phyloP scores from a whole-genome alignment of 1,140 invertebrate genomes.

The Neotoxoptera formosana region DNA sequence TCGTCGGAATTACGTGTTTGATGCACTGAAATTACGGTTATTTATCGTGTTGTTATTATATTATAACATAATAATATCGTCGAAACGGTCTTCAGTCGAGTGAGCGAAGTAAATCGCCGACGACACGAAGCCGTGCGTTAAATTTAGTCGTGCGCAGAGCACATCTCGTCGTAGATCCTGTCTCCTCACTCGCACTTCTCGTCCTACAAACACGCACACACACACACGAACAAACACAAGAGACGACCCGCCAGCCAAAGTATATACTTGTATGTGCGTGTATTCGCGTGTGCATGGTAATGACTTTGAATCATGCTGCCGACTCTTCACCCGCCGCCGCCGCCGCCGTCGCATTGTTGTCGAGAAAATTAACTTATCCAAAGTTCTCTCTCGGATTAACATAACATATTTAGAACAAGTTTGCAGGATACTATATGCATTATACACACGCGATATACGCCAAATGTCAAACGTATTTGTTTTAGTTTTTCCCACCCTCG shows the following conservation, averaged over 20 bases:
- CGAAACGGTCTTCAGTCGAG: not conserved
- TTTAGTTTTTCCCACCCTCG: not conserved
- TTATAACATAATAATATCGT: not conserved
- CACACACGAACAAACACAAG: no score
- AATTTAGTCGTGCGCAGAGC: not conserved
- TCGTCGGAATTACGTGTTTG: not conserved
- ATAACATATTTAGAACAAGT: conserved; percentile 37
- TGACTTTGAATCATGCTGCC: not conserved
- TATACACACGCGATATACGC: not conserved
- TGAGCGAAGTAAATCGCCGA: not conserved
- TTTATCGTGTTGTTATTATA: conserved; percentile 9
- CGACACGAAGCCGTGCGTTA: not conserved
- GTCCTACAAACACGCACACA: not conserved
- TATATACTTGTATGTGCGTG: not conserved
- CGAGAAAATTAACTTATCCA: conserved; percentile 29
- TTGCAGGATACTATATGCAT: not conserved
- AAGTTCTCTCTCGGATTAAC: conserved; percentile 33
- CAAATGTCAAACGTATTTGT: conserved; percentile 11
- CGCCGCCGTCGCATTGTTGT: not conserved
- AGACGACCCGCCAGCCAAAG: not conserved
- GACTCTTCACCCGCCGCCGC: not conserved
- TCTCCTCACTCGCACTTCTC: not conserved
- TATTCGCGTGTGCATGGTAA: conserved; percentile 22
- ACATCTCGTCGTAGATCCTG: not conserved
- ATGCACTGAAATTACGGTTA: not conserved